These are phyloP conservation scores for Priapulus caudatus DNA, from an alignment of 2,888 invertebrate species.

Conservation along the genomic window DNA sequence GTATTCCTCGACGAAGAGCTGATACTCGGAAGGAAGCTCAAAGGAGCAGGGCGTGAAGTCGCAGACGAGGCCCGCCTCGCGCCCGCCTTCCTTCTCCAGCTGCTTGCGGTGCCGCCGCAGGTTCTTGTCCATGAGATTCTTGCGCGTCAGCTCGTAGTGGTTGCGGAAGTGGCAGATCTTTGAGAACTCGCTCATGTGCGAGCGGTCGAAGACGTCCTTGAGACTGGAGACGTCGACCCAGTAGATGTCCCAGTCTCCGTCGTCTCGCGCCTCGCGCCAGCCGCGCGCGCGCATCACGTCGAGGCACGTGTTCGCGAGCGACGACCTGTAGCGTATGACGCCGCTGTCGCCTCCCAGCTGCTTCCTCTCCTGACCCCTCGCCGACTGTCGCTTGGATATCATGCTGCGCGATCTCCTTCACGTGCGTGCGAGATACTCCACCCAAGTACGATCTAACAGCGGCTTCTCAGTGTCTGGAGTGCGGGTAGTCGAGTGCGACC, in stretches of 20 bases:
- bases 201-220: constrained; percentile 41
- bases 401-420: too few relatives aligned
- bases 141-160: constrained; percentile 49
- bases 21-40: constrained; percentile 50
- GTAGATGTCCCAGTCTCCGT: constrained; percentile 47
- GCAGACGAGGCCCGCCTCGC: constrained; percentile 41
- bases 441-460: too few relatives aligned
- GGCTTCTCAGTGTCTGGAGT: too few relatives aligned
- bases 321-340: constrained; percentile 35
- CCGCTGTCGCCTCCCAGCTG: constrained; percentile 23
- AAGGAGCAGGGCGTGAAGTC: constrained; percentile 49
- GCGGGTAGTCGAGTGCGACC: too few relatives aligned
- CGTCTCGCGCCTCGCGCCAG: constrained; percentile 37
- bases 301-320: constrained; percentile 36
- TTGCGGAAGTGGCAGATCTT: constrained; percentile 50
- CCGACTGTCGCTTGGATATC: neutral
- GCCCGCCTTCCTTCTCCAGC: constrained; percentile 35
- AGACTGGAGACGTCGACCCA: constrained; percentile 50
- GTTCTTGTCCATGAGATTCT: constrained; percentile 48
- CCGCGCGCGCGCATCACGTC: constrained; percentile 36
- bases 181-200: constrained; percentile 42
- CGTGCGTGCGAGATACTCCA: too few relatives aligned
- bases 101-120: constrained; percentile 42
- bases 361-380: neutral
- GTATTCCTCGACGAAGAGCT: constrained; percentile 50